Evolutionary conservation across 2,888 invertebrate species (phyloP).

Genomic region (Anoplius nigerrimus): DNA sequence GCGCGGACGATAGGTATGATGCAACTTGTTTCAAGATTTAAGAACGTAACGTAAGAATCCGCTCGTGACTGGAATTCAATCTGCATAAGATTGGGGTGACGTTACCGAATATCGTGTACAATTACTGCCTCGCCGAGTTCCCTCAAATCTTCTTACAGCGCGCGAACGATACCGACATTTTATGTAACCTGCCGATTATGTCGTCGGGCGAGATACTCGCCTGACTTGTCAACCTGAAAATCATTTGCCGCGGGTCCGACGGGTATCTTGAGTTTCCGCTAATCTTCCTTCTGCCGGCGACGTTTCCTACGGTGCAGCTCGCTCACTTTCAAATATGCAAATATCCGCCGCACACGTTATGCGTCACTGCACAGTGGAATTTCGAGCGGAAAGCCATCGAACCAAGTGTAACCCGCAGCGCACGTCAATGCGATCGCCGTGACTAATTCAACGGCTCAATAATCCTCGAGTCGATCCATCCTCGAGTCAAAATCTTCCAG

Average conservation of each 20-base stretch:
- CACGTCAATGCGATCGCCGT: too few species aligned
- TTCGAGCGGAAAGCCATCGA: constrained; percentile 53
- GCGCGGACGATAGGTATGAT: neutral
- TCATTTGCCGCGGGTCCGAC: neutral
- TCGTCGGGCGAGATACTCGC: constrained; percentile 8
- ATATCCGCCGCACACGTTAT: constrained; percentile 57
- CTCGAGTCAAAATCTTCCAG: too few species aligned
- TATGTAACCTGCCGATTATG: neutral
- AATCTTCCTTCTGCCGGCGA: constrained; percentile 32
- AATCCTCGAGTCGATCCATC: too few species aligned
- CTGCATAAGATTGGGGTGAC: constrained; percentile 13
- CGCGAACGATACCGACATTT: neutral
- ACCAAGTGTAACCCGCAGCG: neutral
- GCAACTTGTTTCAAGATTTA: constrained; percentile 28
- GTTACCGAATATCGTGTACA: constrained; percentile 18
- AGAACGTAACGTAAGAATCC: constrained; percentile 33
- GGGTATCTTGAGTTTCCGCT: constrained; percentile 4
- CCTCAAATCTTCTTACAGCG: neutral
- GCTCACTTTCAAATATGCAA: constrained; percentile 68
- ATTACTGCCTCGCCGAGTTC: constrained; percentile 12
- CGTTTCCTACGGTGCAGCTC: constrained; percentile 41
- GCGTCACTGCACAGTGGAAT: constrained; percentile 65
- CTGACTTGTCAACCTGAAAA: neutral
- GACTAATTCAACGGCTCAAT: too few species aligned
- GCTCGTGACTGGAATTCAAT: constrained; percentile 22